Base-by-base conservation (phyloP, 2,888 invertebrate genomes). In the Agrotis ipsilon region DNA sequence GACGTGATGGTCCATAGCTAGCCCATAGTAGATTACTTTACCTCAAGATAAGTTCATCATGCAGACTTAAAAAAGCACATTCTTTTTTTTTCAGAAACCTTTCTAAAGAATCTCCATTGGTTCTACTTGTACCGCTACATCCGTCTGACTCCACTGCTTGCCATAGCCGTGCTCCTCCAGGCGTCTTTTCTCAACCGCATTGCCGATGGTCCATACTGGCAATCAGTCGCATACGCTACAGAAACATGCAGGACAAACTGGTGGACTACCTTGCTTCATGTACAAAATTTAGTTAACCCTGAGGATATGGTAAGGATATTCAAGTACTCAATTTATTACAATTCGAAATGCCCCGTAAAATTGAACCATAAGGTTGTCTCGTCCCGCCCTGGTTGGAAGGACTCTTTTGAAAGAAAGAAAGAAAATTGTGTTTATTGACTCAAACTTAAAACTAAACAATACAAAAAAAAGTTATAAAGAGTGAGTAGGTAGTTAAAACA, bases 201-300 rank as follows among this genome's bases (percentile, higher is more conserved):
- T 1, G 7, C 19, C 2, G 61, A 62, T 16, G 61, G 61, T 4
- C 61, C 61, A 13, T 52, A 62, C 19, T 62, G 61, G 61, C 16
- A 32, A 19, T 18, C 61, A 32, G 61, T 62, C 18, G 61, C 4
- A 4, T 6, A 4, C 2, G 61, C 19, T 19, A 62, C 61, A 32
- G 61, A 62, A 71, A 60, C 57, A 24, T 87, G 87, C 24, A 66
- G 78, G 16, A 16, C 49, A 0, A 52, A 87, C 62, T 94, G 94
- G 93, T 93, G 93, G 93, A 57, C 87, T 0, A 90, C 92, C 0
- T 64, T 93, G 19, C 72, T 93, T 19, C 87, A 92, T 67, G 77
- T 93, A n/a, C 93, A 93, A 65, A 94, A 93, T 72, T 91, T 19
- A 2, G 54, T 62, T 52, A 19, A 62, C 19, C 18, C 54, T 19